These are phyloP conservation scores for Acipenser ruthenus DNA, from an alignment of 2,797 vertebrate species.

Conservation along the genomic window DNA sequence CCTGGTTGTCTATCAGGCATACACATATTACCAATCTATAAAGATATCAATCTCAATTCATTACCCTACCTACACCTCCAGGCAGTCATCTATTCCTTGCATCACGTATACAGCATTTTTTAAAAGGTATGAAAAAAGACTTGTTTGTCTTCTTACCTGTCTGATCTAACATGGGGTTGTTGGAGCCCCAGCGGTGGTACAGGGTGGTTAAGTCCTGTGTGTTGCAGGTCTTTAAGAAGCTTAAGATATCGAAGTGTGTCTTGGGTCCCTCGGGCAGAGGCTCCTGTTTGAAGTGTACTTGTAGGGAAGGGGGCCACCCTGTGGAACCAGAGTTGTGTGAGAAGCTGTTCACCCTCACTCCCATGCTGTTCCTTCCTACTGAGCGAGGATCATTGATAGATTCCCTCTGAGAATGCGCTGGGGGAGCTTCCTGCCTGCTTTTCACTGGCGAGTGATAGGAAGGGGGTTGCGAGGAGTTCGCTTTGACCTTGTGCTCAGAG, in stretches of 20 bases:
- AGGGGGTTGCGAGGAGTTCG: conserved; percentile 22
- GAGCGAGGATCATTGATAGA: conserved; percentile 45
- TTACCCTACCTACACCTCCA: too few relatives aligned
- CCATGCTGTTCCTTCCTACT: conserved; percentile 28
- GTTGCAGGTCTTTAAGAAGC: conserved; percentile 84
- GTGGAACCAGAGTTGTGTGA: conserved; percentile 33
- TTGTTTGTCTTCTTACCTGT: conserved; percentile 61
- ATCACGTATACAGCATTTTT: too few relatives aligned
- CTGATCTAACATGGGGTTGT: conserved; percentile 71
- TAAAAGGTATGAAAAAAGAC: too few relatives aligned
- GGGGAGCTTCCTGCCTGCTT: conserved; percentile 37
- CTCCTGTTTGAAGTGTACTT: conserved; percentile 58
- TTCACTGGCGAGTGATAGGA: conserved; percentile 46
- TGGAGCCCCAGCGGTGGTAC: conserved; percentile 87
- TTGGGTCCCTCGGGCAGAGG: conserved; percentile 55
- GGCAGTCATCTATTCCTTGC: too few relatives aligned
- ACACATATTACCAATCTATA: too few relatives aligned
- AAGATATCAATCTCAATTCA: too few relatives aligned
- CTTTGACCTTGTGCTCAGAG: conserved; percentile 60
- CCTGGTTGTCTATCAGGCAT: too few relatives aligned
- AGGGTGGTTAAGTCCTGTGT: conserved; percentile 82
- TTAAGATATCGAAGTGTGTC: conserved; percentile 71
- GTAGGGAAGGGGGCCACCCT: conserved; percentile 25
- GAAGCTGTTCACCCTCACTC: conserved; percentile 29
- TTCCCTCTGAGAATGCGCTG: conserved; percentile 41